Evolutionary conservation across 2,113 vertebrate species (phyloP), one percentile per base, ranked within the genome.

Genomic region (Arvicanthis niloticus): DNA sequence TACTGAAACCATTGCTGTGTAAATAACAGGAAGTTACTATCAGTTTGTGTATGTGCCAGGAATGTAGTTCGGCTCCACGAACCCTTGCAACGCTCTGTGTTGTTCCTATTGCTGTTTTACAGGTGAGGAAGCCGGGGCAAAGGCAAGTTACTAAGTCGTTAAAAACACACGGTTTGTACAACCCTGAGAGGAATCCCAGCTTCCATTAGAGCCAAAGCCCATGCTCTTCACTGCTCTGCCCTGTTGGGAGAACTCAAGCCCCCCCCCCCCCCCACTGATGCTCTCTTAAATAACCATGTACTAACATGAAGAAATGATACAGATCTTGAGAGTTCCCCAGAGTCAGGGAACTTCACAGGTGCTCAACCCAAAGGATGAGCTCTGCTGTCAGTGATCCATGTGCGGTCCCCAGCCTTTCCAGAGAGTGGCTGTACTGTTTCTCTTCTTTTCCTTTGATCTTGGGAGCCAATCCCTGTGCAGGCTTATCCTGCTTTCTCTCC

Each of bases 101-200:
- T 9, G 7, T 68, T n/a, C 34, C 62, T 5, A 11, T 34, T 15
- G 31, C 15, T 48, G 13, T 2, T 26, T 60, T 67, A 19, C 40
- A 77, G 70, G 88, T 8, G 4, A 15, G 21, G 65, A 85, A 75
- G 88, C 56, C 0, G 24, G 87, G 87, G 31, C 17, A 13, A 31
- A 34, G 16, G 45, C 40, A 53, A 42, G 26, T 13, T 8, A 16
- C 3, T 12, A 2, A 22, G 15, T 26, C 37, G 56, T 13, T 48
- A 17, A 0, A 5, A 4, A 4, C n/a, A 0, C 22, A 19, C 11
- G 0, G 4, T 7, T 53, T 3, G 48, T 8, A 12, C 1, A 3
- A 3, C 0, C 1, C 10, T 5, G 0, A 34, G n/a, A 48, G n/a
- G 24, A 16, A 13, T 5, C 11, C 42, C 37, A 10, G 31, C 53